Evolutionary conservation across 1,140 invertebrate genomes (phyloP).

Genomic region (Nomia melanderi): DNA sequence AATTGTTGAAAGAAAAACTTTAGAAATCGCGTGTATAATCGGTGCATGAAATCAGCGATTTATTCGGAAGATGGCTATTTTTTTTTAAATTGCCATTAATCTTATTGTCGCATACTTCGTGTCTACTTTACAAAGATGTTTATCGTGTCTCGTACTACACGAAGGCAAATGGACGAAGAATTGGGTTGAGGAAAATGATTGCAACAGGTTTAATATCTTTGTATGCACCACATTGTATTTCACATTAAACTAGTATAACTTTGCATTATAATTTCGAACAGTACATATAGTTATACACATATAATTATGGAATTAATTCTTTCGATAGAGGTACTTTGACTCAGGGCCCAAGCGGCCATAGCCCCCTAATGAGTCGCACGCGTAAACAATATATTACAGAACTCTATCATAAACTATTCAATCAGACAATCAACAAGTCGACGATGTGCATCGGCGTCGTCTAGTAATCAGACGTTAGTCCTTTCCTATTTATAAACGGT

Average conservation of each 20-base stretch:
- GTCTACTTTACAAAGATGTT: too few species aligned
- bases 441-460: conserved; percentile 62
- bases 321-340: conserved; percentile 69
- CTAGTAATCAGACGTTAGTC: conserved; percentile 12
- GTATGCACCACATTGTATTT: conserved; percentile 61
- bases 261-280: conserved; percentile 64
- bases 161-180: too few species aligned
- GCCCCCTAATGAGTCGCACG: conserved; percentile 42
- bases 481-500: neutral
- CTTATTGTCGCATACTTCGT: too few species aligned
- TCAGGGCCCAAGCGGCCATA: conserved; percentile 61
- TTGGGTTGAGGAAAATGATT: neutral
- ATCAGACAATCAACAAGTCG: conserved; percentile 39
- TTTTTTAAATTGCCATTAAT: too few species aligned
- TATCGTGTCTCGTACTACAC: too few species aligned
- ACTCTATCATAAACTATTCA: conserved; percentile 22
- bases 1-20: too few species aligned
- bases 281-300: conserved; percentile 63
- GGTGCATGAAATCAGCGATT: too few species aligned
- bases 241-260: conserved; percentile 67
- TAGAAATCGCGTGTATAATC: too few species aligned
- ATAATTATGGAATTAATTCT: conserved; percentile 65
- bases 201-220: conserved; percentile 40
- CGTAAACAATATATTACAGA: conserved; percentile 30
- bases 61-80: too few species aligned